phyloP scores from a whole-genome alignment of 2,797 vertebrate genomes.

The Centropyge bicolor region DNA sequence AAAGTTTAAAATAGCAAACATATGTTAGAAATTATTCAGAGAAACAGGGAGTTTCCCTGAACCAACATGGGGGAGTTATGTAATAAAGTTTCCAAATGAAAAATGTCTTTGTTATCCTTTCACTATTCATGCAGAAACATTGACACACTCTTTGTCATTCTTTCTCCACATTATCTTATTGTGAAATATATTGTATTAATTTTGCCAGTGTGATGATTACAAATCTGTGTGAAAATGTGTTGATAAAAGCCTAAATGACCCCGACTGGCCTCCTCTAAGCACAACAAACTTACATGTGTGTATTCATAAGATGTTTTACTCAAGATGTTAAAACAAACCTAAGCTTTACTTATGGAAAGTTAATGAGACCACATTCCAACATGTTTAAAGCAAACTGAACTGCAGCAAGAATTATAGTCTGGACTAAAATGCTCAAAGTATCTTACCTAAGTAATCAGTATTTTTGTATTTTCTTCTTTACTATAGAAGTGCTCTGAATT shows the following conservation, averaged over 20 bases:
- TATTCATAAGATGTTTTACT: conserved; percentile 13
- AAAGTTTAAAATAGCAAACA: conserved; percentile 38
- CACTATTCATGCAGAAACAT: conserved; percentile 23
- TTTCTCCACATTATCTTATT: neutral
- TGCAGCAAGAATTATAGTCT: conserved; percentile 37
- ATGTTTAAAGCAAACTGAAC: conserved; percentile 33
- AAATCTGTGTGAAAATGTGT: conserved; percentile 18
- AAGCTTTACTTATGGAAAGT: conserved; percentile 41
- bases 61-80: conserved; percentile 28
- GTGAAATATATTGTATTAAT: conserved; percentile 12
- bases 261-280: conserved; percentile 3
- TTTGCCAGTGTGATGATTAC: neutral
- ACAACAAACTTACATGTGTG: conserved; percentile 5
- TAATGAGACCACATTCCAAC: conserved; percentile 63
- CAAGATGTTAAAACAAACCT: conserved; percentile 55
- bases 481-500: neutral
- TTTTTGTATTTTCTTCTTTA: conserved; percentile 12
- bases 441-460: neutral
- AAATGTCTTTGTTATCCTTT: neutral
- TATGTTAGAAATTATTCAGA: conserved; percentile 43
- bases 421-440: conserved; percentile 4
- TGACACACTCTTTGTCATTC: neutral
- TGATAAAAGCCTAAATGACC: conserved; percentile 34
- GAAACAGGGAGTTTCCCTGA: conserved; percentile 23
- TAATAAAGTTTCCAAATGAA: conserved; percentile 32